Base-by-base conservation (phyloP, 2,797 vertebrate genomes). In the Onychomys leucogaster region DNA sequence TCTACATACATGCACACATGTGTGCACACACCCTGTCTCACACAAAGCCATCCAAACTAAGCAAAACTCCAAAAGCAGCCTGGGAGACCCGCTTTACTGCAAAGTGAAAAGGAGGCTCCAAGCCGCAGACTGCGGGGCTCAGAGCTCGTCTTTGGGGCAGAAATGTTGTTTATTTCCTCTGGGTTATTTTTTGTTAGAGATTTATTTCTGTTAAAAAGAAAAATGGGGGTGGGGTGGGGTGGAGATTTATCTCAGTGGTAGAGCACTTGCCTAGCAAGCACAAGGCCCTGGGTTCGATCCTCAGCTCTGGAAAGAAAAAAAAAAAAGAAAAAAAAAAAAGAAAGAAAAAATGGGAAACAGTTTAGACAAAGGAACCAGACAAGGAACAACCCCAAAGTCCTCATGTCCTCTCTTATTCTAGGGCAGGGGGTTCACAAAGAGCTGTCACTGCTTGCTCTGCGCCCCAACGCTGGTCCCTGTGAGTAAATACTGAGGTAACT, bases 111-210 rank as follows among this genome's bases (percentile, higher is more conserved):
- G 34, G 46, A 84, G 23, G 8, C 52, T 34, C 57, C 27, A n/a
- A 32, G 49, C 27, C 52, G 43, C 59, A 55, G 49, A 65, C 59
- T 46, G 11, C 7, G 5, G 16, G 61, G 43, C 21, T 84, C 23
- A 19, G 37, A 32, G 63, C 12, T 80, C 65, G 46, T 43, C n/a
- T 88, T 63, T 13, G 16, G 77, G 46, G 43, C 59, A 37, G 12
- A 82, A 81, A 73, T 63, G 67, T 10, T 21, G 77, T 59, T 88
- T 21, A 61, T 73, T 93, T 59, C 76, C 95, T 73, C 46, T 61
- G 75, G 49, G 41, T 88, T 91, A 91, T 76, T 92, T 89, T 87
- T 81, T 86, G 52, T 25, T 49, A 75, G 92, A 90, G 81, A 91
- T 32, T 69, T 37, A 87, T 95, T 93, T 95, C 84, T 23, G 41